Conservation (phyloP, 2,797 vertebrate genomes). For the Sebastes nivosus region DNA sequence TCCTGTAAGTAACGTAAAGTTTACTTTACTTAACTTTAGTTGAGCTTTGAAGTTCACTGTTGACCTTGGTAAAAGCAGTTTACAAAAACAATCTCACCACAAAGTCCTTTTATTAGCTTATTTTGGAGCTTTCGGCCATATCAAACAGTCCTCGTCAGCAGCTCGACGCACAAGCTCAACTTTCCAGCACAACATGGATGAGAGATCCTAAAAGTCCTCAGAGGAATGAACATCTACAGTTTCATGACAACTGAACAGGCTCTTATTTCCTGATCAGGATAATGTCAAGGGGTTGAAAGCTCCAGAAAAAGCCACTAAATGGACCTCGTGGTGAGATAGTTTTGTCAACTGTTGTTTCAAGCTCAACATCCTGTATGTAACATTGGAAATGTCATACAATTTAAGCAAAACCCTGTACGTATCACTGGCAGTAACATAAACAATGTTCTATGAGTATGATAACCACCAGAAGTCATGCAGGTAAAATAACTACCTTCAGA, state of each 20-base stretch:
- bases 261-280: neutral
- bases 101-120: neutral
- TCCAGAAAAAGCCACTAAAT: neutral
- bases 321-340: neutral
- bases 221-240: neutral
- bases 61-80: neutral
- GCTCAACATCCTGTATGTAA: neutral
- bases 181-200: neutral
- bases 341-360: neutral
- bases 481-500: neutral
- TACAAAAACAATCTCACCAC: neutral
- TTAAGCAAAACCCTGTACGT: too few species aligned
- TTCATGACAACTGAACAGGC: neutral
- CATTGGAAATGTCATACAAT: too few species aligned
- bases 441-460: too few species aligned
- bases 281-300: neutral
- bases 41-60: neutral
- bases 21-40: neutral
- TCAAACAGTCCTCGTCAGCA: neutral
- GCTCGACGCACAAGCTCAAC: neutral
- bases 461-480: neutral
- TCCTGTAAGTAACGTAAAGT: slow-evolving; percentile 86
- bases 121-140: neutral
- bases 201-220: neutral
- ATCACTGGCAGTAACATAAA: too few species aligned